These are phyloP conservation scores for Drosophila neonasuta DNA, from an alignment of 2,888 invertebrate genomes.

Conservation along the genomic window DNA sequence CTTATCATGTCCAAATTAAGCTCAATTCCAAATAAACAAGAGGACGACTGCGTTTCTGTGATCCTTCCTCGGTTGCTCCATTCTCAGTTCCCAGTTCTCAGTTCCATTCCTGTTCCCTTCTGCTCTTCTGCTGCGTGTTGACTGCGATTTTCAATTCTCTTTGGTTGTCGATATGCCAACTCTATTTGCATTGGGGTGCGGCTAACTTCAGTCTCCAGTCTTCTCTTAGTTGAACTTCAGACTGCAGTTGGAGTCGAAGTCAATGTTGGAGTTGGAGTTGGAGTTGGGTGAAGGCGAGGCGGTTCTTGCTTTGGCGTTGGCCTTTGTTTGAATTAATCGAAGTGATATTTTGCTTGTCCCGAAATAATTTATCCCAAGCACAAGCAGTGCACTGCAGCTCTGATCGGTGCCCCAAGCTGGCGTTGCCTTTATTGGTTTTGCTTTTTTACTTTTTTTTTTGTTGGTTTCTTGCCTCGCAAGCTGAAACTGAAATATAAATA, in stretches of 20 bases:
- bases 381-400: constrained; percentile 38
- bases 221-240: neutral
- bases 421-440: constrained; percentile 65
- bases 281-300: constrained; percentile 10
- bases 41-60: constrained; percentile 34
- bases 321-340: constrained; percentile 82
- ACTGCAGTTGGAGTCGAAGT: constrained; percentile 2
- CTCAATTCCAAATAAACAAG: constrained; percentile 73
- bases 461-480: neutral
- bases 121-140: neutral
- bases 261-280: constrained; percentile 5
- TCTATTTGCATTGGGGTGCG: constrained; percentile 74
- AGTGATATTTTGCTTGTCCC: constrained; percentile 82
- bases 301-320: constrained; percentile 53
- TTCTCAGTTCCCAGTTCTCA: no score
- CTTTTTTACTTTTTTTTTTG: neutral
- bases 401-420: constrained; percentile 55
- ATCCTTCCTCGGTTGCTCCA: neutral
- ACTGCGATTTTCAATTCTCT: constrained; percentile 51
- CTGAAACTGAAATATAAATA: constrained; percentile 78
- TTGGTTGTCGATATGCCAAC: constrained; percentile 70
- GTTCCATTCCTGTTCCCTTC: no score
- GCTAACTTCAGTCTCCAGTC: constrained; percentile 14
- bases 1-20: constrained; percentile 78
- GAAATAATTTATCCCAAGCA: constrained; percentile 81